Conservation (phyloP, 1,140 invertebrate species). For the Aphis gossypii region DNA sequence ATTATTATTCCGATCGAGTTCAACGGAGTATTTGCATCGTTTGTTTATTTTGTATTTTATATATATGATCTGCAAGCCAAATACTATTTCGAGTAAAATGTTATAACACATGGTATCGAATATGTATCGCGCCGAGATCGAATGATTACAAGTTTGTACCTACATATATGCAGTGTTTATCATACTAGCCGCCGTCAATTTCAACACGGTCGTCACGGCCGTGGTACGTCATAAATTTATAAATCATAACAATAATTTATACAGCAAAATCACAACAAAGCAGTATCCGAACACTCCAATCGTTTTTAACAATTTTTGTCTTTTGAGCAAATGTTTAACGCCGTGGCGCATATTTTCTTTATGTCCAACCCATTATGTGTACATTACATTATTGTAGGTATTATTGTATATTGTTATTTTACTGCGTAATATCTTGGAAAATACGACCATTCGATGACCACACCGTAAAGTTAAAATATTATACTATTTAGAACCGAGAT, state of each 20-base stretch:
- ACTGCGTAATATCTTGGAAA: no score
- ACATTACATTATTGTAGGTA: neutral
- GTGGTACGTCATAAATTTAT: neutral
- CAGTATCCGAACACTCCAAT: no score
- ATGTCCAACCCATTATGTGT: neutral
- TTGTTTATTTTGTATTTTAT: neutral
- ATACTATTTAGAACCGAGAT: no score
- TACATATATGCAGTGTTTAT: neutral
- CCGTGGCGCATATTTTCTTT: neutral
- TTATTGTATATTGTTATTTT: no score
- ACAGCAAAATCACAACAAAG: no score
- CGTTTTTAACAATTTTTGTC: no score
- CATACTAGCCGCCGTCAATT: neutral
- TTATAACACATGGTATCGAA: neutral
- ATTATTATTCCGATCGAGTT: slow-evolving; percentile 32
- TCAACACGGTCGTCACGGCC: neutral
- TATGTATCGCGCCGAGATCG: neutral
- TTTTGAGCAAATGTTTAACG: no score
- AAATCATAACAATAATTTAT: neutral
- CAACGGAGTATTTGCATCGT: neutral
- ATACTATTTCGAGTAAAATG: neutral
- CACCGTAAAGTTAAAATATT: no score
- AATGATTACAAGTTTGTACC: neutral
- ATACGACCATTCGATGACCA: no score
- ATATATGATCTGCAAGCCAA: neutral